Base-by-base conservation (phyloP, 2,113 vertebrate genomes). In the Nematolebias whitei region DNA sequence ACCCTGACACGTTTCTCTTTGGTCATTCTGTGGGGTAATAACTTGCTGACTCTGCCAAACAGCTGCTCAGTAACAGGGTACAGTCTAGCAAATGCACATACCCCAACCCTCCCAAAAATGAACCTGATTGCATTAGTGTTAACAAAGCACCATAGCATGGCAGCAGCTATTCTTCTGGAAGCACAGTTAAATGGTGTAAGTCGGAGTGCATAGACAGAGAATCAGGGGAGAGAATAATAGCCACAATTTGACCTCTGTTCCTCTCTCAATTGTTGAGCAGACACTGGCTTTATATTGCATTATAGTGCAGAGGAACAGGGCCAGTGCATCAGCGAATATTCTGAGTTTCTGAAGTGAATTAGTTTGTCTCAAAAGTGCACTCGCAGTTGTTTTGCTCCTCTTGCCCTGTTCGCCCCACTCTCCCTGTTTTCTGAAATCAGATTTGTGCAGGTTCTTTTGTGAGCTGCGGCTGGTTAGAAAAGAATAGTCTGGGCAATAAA, bases 91-190 rank as follows among this genome's bases (percentile, higher is more conserved):
- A 90, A 87, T 59, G 71, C 78, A 82, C 74, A 71, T 32, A 86
- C n/a, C 24, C 38, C 2, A 10, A 3, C 26, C 32, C 32, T 2
- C 32, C 32, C 5, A 35, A 38, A 35, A 87, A 82, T 84, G 68
- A 71, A 86, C 88, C 86, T 93, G 92, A 95, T 95, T 90, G 88
- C 91, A 89, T 94, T 95, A 93, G 89, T 87, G 92, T 90, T 91
- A 93, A 92, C 92, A 92, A 94, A 92, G 92, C 71, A 26, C 75
- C 66, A 63, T 15, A 69, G 73, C 69, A 68, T 84, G 84, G 91
- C 89, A 47, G 75, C 16, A 19, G 85, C 80, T 83, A 84, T 93
- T 92, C 87, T 82, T 81, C 52, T 50, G 58, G 66, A 80, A 44
- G 84, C 72, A 55, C 71, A 44, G 84, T 86, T 74, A 82, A 81